Conservation (phyloP, 2,113 vertebrate genomes). For the Loxodonta africana region DNA sequence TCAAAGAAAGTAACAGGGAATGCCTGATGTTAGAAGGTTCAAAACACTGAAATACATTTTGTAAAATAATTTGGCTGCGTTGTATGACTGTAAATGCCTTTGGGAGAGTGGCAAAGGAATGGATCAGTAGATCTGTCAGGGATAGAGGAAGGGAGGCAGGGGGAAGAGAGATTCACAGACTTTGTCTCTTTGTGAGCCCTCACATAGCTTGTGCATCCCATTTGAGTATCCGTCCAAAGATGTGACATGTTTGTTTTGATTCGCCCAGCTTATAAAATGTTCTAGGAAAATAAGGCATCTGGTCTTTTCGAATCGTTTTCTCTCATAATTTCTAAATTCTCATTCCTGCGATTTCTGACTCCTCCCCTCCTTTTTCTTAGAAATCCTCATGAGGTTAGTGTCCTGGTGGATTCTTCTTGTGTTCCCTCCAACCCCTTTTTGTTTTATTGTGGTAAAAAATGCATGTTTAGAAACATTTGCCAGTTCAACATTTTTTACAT, state of each 20-base stretch:
- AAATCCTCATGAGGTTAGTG: neutral
- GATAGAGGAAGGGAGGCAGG: neutral
- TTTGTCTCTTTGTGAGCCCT: neutral
- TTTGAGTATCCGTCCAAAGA: conserved; percentile 34
- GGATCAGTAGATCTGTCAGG: neutral
- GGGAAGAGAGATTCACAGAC: neutral
- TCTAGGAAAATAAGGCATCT: conserved; percentile 21
- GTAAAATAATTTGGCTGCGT: neutral
- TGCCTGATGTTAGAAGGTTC: neutral
- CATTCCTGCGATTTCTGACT: conserved; percentile 37
- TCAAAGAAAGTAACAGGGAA: neutral
- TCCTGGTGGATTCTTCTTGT: neutral
- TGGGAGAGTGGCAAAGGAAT: neutral
- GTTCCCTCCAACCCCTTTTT: neutral
- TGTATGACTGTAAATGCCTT: neutral
- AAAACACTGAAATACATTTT: conserved; percentile 22
- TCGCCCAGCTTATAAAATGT: conserved; percentile 11
- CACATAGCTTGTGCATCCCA: neutral
- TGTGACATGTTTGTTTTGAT: conserved; percentile 35
- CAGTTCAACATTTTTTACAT: neutral
- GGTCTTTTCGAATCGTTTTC: conserved; percentile 13
- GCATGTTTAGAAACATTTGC: no score
- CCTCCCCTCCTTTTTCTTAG: neutral
- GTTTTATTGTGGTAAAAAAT: neutral
- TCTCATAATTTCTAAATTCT: conserved; percentile 39